Evolutionary conservation across 2,888 invertebrate species (phyloP).

Genomic region (Dicranocentrus wangi): DNA sequence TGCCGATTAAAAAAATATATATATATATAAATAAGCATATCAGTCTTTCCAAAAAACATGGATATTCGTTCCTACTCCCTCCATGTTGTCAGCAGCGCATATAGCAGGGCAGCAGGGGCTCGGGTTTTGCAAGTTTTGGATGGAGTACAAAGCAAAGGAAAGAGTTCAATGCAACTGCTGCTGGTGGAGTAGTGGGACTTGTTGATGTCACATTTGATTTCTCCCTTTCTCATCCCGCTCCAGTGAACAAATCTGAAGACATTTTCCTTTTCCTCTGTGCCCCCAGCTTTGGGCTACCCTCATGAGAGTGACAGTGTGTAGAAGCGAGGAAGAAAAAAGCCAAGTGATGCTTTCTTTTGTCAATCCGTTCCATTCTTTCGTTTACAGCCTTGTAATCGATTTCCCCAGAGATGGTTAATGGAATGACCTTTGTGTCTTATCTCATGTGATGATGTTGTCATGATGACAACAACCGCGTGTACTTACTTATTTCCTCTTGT

Average conservation of each 20-base stretch:
- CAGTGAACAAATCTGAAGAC: slow-evolving; percentile 1
- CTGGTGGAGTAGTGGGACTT: too few relatives aligned
- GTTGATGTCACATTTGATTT: slow-evolving; percentile 10
- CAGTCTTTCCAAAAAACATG: too few relatives aligned
- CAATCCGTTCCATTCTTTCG: slow-evolving; percentile 39
- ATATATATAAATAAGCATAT: too few relatives aligned
- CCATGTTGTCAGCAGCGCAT: too few relatives aligned
- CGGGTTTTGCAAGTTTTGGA: too few relatives aligned
- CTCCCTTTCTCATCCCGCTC: background rate
- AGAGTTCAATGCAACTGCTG: too few relatives aligned
- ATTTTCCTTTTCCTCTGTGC: background rate
- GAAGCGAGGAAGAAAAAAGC: background rate
- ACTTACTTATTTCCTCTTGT: background rate
- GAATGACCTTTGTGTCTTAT: slow-evolving; percentile 33
- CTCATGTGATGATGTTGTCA: background rate
- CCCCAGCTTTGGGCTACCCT: background rate
- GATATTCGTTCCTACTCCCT: too few relatives aligned
- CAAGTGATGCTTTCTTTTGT: slow-evolving; percentile 28
- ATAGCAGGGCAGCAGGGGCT: too few relatives aligned
- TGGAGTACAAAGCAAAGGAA: too few relatives aligned
- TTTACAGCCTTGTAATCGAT: slow-evolving; percentile 28
- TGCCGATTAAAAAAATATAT: too few relatives aligned
- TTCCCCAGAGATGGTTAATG: slow-evolving; percentile 50
- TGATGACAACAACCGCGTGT: slow-evolving; percentile 21
- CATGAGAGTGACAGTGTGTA: background rate